Evolutionary conservation across 2,113 vertebrate species (phyloP).

Genomic region (Antennarius striatus): DNA sequence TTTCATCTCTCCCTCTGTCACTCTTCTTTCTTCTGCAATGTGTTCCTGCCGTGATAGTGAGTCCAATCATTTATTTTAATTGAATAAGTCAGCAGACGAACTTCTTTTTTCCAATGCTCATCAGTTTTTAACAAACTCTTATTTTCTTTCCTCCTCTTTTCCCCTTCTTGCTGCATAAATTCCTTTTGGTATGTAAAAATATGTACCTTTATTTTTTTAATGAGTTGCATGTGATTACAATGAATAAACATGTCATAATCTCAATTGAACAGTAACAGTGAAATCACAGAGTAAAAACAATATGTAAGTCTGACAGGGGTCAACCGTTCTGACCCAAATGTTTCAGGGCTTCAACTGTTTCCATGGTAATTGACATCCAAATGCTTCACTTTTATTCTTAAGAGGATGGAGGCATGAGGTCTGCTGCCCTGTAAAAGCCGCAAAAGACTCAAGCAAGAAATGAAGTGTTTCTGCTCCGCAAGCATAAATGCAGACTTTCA

Average conservation of each 20-base stretch:
- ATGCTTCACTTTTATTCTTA: too few relatives aligned
- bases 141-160: slow-evolving; percentile 16
- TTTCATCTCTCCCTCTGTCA: slow-evolving; percentile 55
- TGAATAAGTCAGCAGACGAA: slow-evolving; percentile 56
- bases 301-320: too few relatives aligned
- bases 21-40: slow-evolving; percentile 49
- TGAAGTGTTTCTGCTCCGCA: too few relatives aligned
- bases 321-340: too few relatives aligned
- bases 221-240: slow-evolving; percentile 6
- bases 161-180: slow-evolving; percentile 23
- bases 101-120: slow-evolving; percentile 47
- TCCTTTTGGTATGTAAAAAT: slow-evolving; percentile 50
- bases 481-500: too few relatives aligned
- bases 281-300: too few relatives aligned
- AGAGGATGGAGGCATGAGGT: too few relatives aligned
- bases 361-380: too few relatives aligned
- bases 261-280: neutral
- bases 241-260: neutral
- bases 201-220: neutral
- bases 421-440: too few relatives aligned
- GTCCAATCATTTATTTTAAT: slow-evolving; percentile 69
- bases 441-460: too few relatives aligned
- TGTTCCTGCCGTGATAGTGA: slow-evolving; percentile 66
- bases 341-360: too few relatives aligned
- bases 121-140: slow-evolving; percentile 45